Base-by-base conservation (phyloP, 2,888 invertebrate species). In the Lottia gigantea region DNA sequence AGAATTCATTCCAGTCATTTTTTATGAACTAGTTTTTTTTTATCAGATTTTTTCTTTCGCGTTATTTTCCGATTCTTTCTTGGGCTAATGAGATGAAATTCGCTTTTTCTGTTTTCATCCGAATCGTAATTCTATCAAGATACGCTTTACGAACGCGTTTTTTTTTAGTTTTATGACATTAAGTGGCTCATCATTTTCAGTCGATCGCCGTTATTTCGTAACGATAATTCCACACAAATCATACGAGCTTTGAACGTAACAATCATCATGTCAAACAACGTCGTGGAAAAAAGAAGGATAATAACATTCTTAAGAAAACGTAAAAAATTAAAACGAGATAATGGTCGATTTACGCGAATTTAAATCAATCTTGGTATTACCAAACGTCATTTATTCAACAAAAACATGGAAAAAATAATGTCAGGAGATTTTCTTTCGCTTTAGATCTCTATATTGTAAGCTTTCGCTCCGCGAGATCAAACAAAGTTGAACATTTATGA, bases 211-310 rank as follows among this genome's bases (percentile, higher is more conserved):
- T 23, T 15, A 23, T 55, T 55, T 55, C 11, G 8, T 12, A 14
- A 23, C 11, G 55, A 55, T 55, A 23, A 55, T 55, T 55, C 55
- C 23, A 8, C 40, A 40, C 40, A 11, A 40, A 40, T 40, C 40
- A 6, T 1, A 6, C 19, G 14, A 55, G 19, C 55, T 55, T 55
- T 55, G 15, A 19, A 55, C 19, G 11, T 55, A 55, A 55, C 55
- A 55, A 55, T 55, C 55, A 55, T 55, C 11, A 55, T 55, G 55
- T 55, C 55, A 55, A 55, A 55, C 12, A 23, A 55, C 19, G 11
- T 23, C 14, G 19, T 4, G 23, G 55, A 19, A 19, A 55, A 55
- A 23, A 55, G 19, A 19, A 19, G 19, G 23, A 23, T 55, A 55
- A 55, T 55, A 23, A 23, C 14, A 12, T 55, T 40, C 40, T 40